These are phyloP conservation scores for Platycheirus albimanus DNA, from an alignment of 2,888 invertebrate species.

Conservation along the genomic window DNA sequence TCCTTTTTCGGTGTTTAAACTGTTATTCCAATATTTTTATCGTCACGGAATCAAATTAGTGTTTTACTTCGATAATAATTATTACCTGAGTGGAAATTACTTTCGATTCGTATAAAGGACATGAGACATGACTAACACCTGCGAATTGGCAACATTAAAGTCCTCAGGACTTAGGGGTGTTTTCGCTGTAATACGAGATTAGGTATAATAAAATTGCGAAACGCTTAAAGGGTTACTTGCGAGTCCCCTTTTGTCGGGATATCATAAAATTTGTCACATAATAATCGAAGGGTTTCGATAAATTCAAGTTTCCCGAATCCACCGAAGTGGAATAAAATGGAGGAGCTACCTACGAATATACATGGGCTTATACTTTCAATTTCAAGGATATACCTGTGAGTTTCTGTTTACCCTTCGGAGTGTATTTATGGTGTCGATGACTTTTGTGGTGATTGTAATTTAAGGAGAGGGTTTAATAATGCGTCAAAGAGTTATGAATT, in stretches of 20 bases:
- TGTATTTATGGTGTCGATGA: conserved; percentile 56
- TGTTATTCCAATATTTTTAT: conserved; percentile 49
- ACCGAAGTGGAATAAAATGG: conserved; percentile 49
- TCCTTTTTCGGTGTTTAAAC: conserved; percentile 53
- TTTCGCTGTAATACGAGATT: too few relatives aligned
- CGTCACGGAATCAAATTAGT: conserved; percentile 68
- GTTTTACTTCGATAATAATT: conserved; percentile 30
- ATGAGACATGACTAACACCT: conserved; percentile 61
- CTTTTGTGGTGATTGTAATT: conserved; percentile 45
- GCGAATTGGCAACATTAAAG: conserved; percentile 58
- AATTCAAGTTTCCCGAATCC: conserved; percentile 53
- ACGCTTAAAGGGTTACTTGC: conserved; percentile 15
- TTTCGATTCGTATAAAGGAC: conserved; percentile 14
- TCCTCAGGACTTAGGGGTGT: too few relatives aligned
- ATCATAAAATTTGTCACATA: conserved; percentile 42
- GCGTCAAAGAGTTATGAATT: conserved; percentile 72
- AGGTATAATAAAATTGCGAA: conserved; percentile 20
- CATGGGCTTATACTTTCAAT: too few relatives aligned
- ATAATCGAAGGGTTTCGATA: conserved; percentile 45
- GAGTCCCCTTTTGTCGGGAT: neutral
- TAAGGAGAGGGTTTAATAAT: conserved; percentile 56
- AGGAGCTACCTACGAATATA: conserved; percentile 40
- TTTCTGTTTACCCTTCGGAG: conserved; percentile 5
- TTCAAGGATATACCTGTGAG: conserved; percentile 42
- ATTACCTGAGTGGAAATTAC: conserved; percentile 50